Evolutionary conservation across 2,888 invertebrate genomes (phyloP), one percentile per base, ranked within the genome.

Genomic region (Colostygia pectinataria): DNA sequence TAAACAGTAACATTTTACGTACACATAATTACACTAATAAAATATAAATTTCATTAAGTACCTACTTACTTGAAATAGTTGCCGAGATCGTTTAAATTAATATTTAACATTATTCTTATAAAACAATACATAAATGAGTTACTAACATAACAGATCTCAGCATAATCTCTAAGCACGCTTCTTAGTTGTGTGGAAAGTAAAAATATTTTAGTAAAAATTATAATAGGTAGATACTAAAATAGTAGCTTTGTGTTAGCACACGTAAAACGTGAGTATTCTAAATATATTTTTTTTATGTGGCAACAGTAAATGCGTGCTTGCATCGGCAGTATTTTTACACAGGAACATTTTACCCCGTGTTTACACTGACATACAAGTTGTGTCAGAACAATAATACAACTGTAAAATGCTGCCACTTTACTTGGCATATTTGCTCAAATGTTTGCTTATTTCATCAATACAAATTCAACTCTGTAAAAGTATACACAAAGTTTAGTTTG

Each of bases 271-370:
- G 15, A 32, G 13, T 15, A 15, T 15, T 2, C n/a, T 12, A 9
- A 9, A 14, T 10, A 20, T 25, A 9, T 20, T 4, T 2, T 13
- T 20, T 5, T 20, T 2, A 20, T 20, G 3, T 6, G 20, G 20
- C 20, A 20, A 6, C 1, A 14, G 7, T 46, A 25, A 25, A 25
- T 32, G 37, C 5, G 20, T 20, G 18, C 32, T 10, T 28, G 28
- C 3, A 38, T 10, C 32, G 40, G 37, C 27, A 38, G 8, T 27
- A 36, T 36, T 36, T 15, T 14, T 14, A 14, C 29, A 20, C 37
- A 51, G 51, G 51, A 51, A 51, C 41, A 46, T 31, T 6, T 40
- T 24, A 10, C n/a, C n/a, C n/a, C n/a, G n/a, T n/a, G n/a, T n/a
- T n/a, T n/a, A n/a, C n/a, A n/a, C n/a, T n/a, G n/a, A n/a, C n/a